phyloP scores from a whole-genome alignment of 2,797 vertebrate genomes.

The Gambelia wislizenii region DNA sequence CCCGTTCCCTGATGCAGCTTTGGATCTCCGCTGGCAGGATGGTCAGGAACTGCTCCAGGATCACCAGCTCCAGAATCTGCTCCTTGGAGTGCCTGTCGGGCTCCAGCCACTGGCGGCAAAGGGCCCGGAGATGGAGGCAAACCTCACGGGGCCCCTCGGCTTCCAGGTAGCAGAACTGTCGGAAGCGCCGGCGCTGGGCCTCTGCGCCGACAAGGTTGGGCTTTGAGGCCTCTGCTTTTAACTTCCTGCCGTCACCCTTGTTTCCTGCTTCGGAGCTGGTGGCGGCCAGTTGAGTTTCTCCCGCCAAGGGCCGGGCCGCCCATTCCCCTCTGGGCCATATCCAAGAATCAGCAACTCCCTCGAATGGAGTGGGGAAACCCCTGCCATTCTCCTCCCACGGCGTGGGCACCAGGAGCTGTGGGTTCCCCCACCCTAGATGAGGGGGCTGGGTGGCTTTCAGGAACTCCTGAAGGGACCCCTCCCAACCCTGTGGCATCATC shows the following conservation, averaged over 20 bases:
- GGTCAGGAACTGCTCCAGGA: slow-evolving; percentile 40
- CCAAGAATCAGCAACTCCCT: not conserved
- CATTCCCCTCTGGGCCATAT: slow-evolving; percentile 18
- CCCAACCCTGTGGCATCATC: not conserved
- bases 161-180: slow-evolving; percentile 34
- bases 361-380: not conserved
- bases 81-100: slow-evolving; percentile 31
- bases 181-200: slow-evolving; percentile 23
- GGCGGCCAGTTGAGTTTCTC: not conserved
- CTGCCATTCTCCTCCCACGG: slow-evolving; percentile 4
- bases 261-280: not conserved
- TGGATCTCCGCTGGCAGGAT: slow-evolving; percentile 18
- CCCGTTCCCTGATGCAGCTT: slow-evolving; percentile 15
- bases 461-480: slow-evolving; percentile 22
- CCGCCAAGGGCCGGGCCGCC: not conserved
- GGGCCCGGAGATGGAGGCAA: slow-evolving; percentile 12
- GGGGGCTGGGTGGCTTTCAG: slow-evolving; percentile 14
- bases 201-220: not conserved
- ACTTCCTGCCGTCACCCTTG: not conserved
- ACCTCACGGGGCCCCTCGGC: slow-evolving; percentile 25
- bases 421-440: not conserved
- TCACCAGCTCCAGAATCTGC: slow-evolving; percentile 34
- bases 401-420: not conserved
- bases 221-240: not conserved
- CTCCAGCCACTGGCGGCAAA: slow-evolving; percentile 29